A percentile compares a stretch with the other conserved stretches of the same genome.
Evolutionary conservation across 1,140 invertebrate species (phyloP).

Genomic region (Olivierus martensii): DNA sequence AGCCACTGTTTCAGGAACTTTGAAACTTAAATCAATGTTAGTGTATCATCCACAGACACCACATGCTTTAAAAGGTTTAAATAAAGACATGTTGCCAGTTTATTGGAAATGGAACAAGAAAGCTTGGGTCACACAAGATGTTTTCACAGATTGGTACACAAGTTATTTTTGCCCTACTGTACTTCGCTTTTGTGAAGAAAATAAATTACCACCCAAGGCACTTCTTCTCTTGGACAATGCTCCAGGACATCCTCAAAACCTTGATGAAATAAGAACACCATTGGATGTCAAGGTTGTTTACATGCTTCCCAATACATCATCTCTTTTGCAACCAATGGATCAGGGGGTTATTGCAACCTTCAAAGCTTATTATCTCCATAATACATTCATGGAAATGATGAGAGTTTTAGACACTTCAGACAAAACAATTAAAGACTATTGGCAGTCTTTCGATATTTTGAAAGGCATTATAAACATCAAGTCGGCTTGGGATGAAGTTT

Average conservation of each 20-base stretch:
- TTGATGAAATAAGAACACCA: constrained; percentile 7
- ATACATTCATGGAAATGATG: not conserved
- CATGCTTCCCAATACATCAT: constrained; percentile 11
- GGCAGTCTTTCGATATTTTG: not conserved
- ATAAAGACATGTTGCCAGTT: constrained; percentile 7
- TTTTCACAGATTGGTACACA: constrained; percentile 15
- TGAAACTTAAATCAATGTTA: constrained; percentile 13
- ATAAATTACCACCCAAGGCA: constrained; percentile 12
- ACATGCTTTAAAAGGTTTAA: constrained; percentile 9
- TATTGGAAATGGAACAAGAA: constrained; percentile 15
- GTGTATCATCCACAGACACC: constrained; percentile 11
- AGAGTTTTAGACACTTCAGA: no score
- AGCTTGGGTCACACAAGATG: constrained; percentile 6
- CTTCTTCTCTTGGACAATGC: constrained; percentile 19
- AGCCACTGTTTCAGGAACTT: constrained; percentile 9
- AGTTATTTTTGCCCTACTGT: constrained; percentile 15
- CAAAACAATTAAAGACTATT: no score
- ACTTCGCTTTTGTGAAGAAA: constrained; percentile 8
- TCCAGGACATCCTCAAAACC: constrained; percentile 13
- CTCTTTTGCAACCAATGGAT: constrained; percentile 18
- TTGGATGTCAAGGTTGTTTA: constrained; percentile 13
- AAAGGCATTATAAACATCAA: not conserved
- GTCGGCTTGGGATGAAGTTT: not conserved
- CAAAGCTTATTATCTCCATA: constrained; percentile 12
- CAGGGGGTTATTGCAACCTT: constrained; percentile 15